phyloP scores from a whole-genome alignment of 2,888 invertebrate species.

The Melipona bicolor region DNA sequence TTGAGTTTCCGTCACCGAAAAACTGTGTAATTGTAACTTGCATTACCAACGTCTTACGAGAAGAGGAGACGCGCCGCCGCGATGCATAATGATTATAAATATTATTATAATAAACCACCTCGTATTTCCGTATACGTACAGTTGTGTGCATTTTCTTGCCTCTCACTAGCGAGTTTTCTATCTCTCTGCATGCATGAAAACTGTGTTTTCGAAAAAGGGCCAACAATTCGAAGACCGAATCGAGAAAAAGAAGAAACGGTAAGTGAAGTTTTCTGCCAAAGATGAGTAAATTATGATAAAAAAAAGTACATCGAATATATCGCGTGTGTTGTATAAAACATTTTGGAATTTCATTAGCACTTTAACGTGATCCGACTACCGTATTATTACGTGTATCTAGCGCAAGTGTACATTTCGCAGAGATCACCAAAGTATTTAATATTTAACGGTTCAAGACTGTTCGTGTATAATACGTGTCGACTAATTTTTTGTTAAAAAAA shows the following conservation, averaged over 20 bases:
- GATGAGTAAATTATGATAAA: too few relatives aligned
- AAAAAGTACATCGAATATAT: not conserved
- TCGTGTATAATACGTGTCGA: too few relatives aligned
- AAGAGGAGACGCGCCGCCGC: slow-evolving; percentile 74
- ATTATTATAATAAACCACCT: slow-evolving; percentile 84
- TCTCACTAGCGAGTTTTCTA: not conserved
- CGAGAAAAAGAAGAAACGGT: not conserved
- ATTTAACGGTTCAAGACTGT: too few relatives aligned
- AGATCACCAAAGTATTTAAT: too few relatives aligned
- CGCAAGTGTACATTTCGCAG: too few relatives aligned
- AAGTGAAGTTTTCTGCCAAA: slow-evolving; percentile 6
- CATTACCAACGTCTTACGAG: slow-evolving; percentile 55
- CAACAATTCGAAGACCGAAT: not conserved
- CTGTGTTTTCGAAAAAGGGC: not conserved
- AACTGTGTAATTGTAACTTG: slow-evolving; percentile 57
- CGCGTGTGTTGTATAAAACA: not conserved
- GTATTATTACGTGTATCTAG: too few relatives aligned
- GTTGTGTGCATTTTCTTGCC: slow-evolving; percentile 60
- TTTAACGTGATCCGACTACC: too few relatives aligned
- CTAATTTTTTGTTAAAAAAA: too few relatives aligned
- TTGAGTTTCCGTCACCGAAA: slow-evolving; percentile 47
- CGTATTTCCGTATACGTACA: slow-evolving; percentile 82
- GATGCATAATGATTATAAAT: slow-evolving; percentile 82
- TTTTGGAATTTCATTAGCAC: too few relatives aligned
- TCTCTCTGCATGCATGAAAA: not conserved